Evolutionary conservation across 2,797 vertebrate genomes (phyloP), one percentile per base, ranked within the genome.

Genomic region (Valencia hispanica): DNA sequence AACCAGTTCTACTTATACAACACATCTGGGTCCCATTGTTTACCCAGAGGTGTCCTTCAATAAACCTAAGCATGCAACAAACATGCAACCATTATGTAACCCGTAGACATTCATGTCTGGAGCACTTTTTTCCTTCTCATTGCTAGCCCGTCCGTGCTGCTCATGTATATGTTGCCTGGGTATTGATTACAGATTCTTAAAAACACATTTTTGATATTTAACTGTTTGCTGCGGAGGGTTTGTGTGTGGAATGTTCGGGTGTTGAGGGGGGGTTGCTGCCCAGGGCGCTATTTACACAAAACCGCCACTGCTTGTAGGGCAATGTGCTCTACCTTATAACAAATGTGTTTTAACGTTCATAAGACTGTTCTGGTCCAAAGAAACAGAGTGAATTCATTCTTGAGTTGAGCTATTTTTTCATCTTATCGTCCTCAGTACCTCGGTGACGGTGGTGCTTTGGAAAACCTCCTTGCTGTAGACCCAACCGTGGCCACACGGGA

Each of bases 391-490:
- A 12, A 22, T 22, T 10, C 0, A 7, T 65, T 22, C 8, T 22
- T 65, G 9, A 1, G 20, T 51, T 51, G 50, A 22, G 18, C 22
- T 51, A 12, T 65, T 65, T 65, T 34, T 11, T 10, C 34, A 65
- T 65, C 61, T 11, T 1, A 53, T 18, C 32, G 27, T 5, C n/a
- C 14, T 6, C 3, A 17, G 57, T 90, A 95, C 95, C 94, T 95
- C 94, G 0, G 94, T 94, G 87, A 94, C 93, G 3, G 87, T 93
- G 43, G 93, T 95, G 50, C 86, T 95, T 36, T 92, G 83, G 77
- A 95, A 94, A 1, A 87, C 82, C 25, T 92, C 93, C 18, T 47
- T 50, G 86, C 90, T 93, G 92, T 94, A 95, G 41, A 91, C 82
- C 94, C 94, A 95, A 65, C 94, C 95, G 10, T 74, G 45, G 50